Percentiles rank a stretch among this genome's conserved stretches.
phyloP scores from a whole-genome alignment of 2,888 invertebrate species.

The Acleris cristana region DNA sequence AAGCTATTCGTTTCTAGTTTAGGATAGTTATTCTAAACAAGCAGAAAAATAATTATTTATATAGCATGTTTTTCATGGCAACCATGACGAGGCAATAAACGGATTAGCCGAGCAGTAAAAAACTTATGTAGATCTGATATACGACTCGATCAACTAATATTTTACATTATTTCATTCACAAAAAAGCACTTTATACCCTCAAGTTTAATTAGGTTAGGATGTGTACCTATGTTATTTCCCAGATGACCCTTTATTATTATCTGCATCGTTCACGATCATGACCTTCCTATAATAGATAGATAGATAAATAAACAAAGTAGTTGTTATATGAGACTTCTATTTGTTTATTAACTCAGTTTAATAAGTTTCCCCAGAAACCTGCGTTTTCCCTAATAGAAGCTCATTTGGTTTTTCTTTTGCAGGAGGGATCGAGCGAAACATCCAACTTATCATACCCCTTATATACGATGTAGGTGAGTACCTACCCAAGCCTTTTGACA shows the following conservation, averaged over 20 bases:
- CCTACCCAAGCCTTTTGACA: slow-evolving; percentile 7
- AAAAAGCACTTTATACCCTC: too few relatives aligned
- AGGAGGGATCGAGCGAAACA: slow-evolving; percentile 40
- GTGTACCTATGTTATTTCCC: background rate
- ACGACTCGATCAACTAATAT: too few relatives aligned
- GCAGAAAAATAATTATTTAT: background rate
- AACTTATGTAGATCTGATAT: background rate
- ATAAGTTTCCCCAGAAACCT: background rate
- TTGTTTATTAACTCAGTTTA: too few relatives aligned
- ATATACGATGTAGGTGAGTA: slow-evolving; percentile 59
- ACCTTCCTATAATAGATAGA: too few relatives aligned
- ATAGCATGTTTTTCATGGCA: background rate
- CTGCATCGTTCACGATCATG: background rate
- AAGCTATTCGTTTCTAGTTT: slow-evolving; percentile 32
- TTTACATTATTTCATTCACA: background rate
- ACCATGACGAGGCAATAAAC: background rate
- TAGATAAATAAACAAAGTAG: too few relatives aligned
- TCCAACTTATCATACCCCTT: slow-evolving; percentile 41
- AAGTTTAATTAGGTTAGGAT: background rate
- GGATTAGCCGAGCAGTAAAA: background rate
- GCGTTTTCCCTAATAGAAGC: background rate
- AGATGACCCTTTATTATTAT: background rate
- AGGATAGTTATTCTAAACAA: slow-evolving; percentile 16
- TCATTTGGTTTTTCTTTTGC: slow-evolving; percentile 41
- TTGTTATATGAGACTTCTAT: too few relatives aligned